Evolutionary conservation across 2,797 vertebrate species (phyloP).

Genomic region (Falco peregrinus): DNA sequence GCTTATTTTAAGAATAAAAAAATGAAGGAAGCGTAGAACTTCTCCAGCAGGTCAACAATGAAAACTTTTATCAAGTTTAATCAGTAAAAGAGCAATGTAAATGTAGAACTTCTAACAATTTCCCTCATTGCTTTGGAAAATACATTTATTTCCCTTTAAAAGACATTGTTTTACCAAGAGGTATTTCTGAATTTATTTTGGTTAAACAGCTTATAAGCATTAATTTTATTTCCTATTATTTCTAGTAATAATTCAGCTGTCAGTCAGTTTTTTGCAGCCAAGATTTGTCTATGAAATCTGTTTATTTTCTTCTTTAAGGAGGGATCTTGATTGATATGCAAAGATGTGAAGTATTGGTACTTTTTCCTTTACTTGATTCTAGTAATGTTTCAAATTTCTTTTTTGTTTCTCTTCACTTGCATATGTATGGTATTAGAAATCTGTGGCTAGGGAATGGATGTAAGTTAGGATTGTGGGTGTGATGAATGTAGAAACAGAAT

Average conservation of each 20-base stretch:
- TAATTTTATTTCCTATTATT: not conserved
- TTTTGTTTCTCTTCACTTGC: not conserved
- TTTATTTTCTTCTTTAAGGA: not conserved
- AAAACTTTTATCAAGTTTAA: not conserved
- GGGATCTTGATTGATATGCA: not conserved
- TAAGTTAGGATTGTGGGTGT: not conserved
- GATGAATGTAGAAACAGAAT: not conserved
- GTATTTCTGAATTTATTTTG: conserved; percentile 6
- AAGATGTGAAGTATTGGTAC: not conserved
- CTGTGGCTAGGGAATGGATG: not conserved
- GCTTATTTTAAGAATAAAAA: not conserved
- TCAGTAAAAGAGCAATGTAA: not conserved
- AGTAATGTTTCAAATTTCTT: not conserved
- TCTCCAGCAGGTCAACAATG: not conserved
- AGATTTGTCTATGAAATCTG: not conserved
- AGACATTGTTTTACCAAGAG: not conserved
- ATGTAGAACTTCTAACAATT: not conserved
- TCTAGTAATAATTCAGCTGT: not conserved
- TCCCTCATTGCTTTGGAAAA: not conserved
- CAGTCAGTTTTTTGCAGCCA: not conserved
- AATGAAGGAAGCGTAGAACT: not conserved
- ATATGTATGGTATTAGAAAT: not conserved
- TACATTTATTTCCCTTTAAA: not conserved
- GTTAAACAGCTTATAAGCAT: not conserved
- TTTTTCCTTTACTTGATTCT: not conserved